These are phyloP conservation scores for Eulemur macaco DNA, from an alignment of 2,113 vertebrate genomes.

Conservation along the genomic window DNA sequence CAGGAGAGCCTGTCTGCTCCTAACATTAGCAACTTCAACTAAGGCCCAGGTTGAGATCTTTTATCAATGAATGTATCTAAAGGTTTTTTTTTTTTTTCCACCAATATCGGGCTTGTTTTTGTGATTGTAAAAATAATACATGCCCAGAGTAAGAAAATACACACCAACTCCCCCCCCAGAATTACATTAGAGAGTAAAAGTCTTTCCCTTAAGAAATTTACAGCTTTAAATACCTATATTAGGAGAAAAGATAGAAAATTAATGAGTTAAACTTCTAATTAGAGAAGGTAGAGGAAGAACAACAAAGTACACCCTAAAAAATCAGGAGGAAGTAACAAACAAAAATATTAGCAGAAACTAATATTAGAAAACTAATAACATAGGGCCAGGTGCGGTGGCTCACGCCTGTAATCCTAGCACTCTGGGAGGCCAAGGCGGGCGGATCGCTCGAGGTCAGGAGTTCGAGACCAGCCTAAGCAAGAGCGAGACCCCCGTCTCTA, in stretches of 20 bases:
- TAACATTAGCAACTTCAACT: background rate
- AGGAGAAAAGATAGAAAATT: constrained; percentile 12
- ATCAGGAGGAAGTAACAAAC: background rate
- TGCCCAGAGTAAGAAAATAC: background rate
- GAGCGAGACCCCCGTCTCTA: too few species aligned
- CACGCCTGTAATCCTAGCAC: too few species aligned
- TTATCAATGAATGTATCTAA: background rate
- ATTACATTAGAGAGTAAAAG: background rate
- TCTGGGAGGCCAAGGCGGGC: too few species aligned
- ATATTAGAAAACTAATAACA: background rate
- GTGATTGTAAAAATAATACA: background rate
- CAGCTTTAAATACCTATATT: background rate
- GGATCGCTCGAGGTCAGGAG: too few species aligned
- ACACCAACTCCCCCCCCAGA: background rate
- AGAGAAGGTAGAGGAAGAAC: background rate
- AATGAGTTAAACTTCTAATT: background rate
- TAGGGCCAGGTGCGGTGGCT: background rate
- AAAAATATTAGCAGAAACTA: background rate
- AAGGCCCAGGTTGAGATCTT: background rate
- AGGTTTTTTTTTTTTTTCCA: background rate
- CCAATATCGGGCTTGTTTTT: background rate
- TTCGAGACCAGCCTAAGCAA: too few species aligned
- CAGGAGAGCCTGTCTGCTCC: background rate
- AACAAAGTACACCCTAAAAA: background rate
- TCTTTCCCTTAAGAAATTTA: background rate